phyloP scores from a whole-genome alignment of 2,797 vertebrate species.

The Dipus sagitta region DNA sequence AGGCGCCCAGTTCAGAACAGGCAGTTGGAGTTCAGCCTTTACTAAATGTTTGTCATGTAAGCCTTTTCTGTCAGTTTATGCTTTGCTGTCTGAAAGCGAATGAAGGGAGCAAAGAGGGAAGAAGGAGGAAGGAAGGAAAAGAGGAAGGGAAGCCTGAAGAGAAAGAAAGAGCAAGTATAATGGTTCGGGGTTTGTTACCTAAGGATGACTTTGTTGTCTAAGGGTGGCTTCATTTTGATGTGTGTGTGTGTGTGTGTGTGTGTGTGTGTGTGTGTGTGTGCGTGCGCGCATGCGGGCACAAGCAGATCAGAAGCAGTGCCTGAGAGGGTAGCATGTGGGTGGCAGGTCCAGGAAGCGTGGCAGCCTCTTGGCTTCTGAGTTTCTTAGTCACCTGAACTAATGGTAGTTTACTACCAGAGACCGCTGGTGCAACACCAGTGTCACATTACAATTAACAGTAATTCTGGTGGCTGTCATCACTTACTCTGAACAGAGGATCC shows the following conservation, averaged over 20 bases:
- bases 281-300: not conserved
- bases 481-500: conserved; percentile 84
- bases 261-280: not conserved
- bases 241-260: not conserved
- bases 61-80: conserved; percentile 54
- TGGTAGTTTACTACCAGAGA: conserved; percentile 83
- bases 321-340: not conserved
- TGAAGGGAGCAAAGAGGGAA: too few relatives aligned
- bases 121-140: not conserved
- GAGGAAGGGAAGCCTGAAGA: not conserved
- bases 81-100: conserved; percentile 15
- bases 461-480: conserved; percentile 87
- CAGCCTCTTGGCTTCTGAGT: conserved; percentile 60
- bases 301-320: not conserved
- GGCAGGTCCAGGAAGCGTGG: not conserved
- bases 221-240: conserved; percentile 49
- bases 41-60: too few relatives aligned
- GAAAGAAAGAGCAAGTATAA: not conserved
- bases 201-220: conserved; percentile 29
- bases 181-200: not conserved
- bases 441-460: conserved; percentile 83
- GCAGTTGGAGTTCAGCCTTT: not conserved
- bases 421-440: conserved; percentile 72
- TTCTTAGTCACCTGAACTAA: conserved; percentile 76
- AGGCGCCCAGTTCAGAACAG: not conserved